Percentiles rank a stretch among this genome's conserved stretches.
Conservation (phyloP, 2,113 vertebrate genomes). For the Sapayoa aenigma region DNA sequence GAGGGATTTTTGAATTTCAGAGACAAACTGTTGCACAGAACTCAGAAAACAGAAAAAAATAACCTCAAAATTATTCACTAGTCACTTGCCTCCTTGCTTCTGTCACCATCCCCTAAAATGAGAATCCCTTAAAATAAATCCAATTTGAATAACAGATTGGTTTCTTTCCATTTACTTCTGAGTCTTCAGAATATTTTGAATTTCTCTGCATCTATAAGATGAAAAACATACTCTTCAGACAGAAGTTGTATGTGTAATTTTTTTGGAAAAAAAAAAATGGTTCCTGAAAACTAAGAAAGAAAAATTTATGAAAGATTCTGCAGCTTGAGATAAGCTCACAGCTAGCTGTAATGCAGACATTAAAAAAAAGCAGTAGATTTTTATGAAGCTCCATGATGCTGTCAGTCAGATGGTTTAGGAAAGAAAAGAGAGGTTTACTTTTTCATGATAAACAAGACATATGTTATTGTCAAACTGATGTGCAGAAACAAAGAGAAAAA, state of each 20-base stretch:
- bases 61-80: background rate
- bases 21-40: background rate
- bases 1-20: background rate
- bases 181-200: background rate
- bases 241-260: background rate
- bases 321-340: background rate
- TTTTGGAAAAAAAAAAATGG: background rate
- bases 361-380: background rate
- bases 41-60: background rate
- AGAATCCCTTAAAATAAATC: background rate
- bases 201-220: background rate
- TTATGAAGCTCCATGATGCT: background rate
- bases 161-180: background rate
- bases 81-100: background rate
- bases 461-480: background rate
- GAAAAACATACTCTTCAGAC: background rate
- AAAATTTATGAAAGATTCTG: background rate
- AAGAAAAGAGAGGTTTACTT: background rate
- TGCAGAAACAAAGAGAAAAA: background rate
- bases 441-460: background rate
- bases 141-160: background rate
- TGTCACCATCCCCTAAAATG: background rate
- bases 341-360: background rate
- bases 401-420: background rate
- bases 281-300: background rate